Evolutionary conservation across 2,888 invertebrate genomes (phyloP), one percentile per base, ranked within the genome.

Genomic region (Tinea pellionella): DNA sequence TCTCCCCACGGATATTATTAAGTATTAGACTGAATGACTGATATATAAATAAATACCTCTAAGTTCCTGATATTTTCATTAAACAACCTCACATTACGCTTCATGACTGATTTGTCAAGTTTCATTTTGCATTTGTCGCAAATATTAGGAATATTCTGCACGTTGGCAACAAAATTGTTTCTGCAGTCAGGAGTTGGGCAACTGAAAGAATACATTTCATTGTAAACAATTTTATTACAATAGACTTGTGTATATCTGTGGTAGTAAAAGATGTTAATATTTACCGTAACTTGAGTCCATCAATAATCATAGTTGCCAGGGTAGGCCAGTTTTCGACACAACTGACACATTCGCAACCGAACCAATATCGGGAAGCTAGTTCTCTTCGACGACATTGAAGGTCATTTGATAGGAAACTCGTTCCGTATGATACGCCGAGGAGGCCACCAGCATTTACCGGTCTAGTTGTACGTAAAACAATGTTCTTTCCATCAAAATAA

Each of bases 371-470:
- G 12, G 91, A 92, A 0, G 89, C 86, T 1, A 95, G 77, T 0
- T 90, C 81, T 56, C 90, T 82, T 70, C 92, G 92, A 2, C 96
- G 87, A 57, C 83, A 79, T 15, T 72, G 70, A 63, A 91, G 89
- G 0, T 89, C 90, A 0, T 80, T 70, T 65, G 72, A 71, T 65
- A 87, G 71, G 71, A 94, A 95, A 66, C 93, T 89, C 0, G 95
- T 95, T 0, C 95, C 96, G 73, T 96, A 96, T 79, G 95, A 95
- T 69, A 96, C 96, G 0, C 92, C 91, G 0, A 95, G 89, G n/a
- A 89, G 70, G 47, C 93, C 92, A 0, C 93, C 93, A 0, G 89
- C 76, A 4, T 80, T 70, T 59, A 95, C 75, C 0, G 93, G 92
- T 3, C 93, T 89, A 0, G 89, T 88, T 0, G 94, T 90, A 8